Conservation (phyloP, 2,797 vertebrate genomes). For the Leontocebus nigricollis region DNA sequence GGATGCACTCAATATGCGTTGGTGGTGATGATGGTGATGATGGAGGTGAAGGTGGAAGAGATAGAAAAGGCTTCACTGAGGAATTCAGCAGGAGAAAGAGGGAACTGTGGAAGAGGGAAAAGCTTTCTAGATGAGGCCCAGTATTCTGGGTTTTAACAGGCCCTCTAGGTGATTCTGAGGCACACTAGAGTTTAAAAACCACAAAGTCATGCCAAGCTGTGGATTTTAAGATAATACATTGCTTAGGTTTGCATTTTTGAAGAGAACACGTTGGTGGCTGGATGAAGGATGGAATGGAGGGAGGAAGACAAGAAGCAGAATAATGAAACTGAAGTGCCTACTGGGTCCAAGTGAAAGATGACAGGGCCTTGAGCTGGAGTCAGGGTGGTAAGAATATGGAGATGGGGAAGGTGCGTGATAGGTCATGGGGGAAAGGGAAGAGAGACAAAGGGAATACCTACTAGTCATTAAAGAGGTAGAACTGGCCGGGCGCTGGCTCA, state of each 20-base stretch:
- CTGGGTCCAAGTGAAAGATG: not conserved
- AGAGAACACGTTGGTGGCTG: not conserved
- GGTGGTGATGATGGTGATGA: not conserved
- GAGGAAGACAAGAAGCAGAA: not conserved
- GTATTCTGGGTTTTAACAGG: not conserved
- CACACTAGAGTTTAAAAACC: not conserved
- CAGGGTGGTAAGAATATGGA: accelerated
- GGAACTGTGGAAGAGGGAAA: not conserved
- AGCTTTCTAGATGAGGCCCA: not conserved
- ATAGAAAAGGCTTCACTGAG: not conserved
- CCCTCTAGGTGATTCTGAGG: not conserved
- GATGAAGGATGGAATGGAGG: too few species aligned
- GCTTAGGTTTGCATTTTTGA: not conserved
- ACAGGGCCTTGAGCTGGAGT: not conserved
- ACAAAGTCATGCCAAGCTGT: not conserved
- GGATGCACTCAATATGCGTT: not conserved
- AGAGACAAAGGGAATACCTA: not conserved
- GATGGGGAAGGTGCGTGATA: accelerated
- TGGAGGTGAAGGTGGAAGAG: not conserved
- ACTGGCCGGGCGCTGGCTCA: not conserved
- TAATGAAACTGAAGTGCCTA: not conserved
- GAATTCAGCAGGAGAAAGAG: not conserved
- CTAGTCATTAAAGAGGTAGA: not conserved
- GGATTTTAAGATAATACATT: not conserved
- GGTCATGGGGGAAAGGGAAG: not conserved